Percentiles rank a stretch among this genome's conserved stretches.
Conservation (phyloP, 2,113 vertebrate species). For the Petroica traversi region DNA sequence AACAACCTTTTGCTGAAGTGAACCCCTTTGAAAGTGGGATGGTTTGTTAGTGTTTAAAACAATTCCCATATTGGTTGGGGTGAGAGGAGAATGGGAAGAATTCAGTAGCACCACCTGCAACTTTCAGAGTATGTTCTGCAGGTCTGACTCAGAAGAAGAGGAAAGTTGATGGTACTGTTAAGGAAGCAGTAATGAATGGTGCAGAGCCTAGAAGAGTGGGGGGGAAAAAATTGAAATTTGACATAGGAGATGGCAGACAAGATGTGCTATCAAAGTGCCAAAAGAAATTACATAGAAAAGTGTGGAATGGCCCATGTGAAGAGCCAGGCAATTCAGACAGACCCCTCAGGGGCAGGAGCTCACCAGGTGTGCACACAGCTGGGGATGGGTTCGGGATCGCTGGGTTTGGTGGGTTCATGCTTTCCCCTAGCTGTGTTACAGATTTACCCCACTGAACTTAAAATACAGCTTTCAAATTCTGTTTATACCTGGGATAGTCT, state of each 20-base stretch:
- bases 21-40: background rate
- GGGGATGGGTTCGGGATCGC: background rate
- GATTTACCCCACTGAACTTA: background rate
- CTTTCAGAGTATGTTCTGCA: background rate
- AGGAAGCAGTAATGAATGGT: background rate
- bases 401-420: background rate
- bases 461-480: background rate
- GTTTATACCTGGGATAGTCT: background rate
- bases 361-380: background rate
- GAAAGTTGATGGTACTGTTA: background rate
- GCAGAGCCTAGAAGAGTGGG: background rate
- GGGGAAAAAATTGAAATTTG: background rate
- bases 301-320: background rate
- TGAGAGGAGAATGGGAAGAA: background rate
- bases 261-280: background rate
- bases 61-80: background rate
- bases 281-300: background rate
- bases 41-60: background rate
- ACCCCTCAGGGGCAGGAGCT: background rate
- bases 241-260: background rate
- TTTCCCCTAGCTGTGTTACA: background rate
- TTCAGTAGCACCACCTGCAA: background rate
- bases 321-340: background rate
- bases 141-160: background rate
- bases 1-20: background rate